Evolutionary conservation across 2,797 vertebrate species (phyloP).

Genomic region (Melanotaenia nigrans): DNA sequence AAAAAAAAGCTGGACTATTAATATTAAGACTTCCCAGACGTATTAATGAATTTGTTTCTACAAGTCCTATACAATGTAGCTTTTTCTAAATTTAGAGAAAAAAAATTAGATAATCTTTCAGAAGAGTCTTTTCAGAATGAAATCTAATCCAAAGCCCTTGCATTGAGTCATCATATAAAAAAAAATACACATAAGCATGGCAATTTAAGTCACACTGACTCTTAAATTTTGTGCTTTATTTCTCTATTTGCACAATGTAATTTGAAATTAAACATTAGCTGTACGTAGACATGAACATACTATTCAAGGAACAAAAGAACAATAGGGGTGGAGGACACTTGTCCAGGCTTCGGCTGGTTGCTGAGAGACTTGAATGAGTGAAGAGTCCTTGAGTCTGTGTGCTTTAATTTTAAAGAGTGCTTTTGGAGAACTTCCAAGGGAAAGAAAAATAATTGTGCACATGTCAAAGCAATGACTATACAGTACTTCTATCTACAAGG

Average conservation of each 20-base stretch:
- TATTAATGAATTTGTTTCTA: neutral
- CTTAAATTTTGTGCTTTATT: slow-evolving; percentile 9
- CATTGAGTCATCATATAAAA: neutral
- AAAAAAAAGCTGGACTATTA: neutral
- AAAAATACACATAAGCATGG: neutral
- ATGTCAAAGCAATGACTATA: slow-evolving; percentile 8
- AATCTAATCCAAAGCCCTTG: neutral
- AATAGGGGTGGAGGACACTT: neutral
- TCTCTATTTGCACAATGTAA: slow-evolving; percentile 40
- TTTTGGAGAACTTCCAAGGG: slow-evolving; percentile 36
- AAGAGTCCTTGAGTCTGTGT: slow-evolving; percentile 8
- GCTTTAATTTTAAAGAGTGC: slow-evolving; percentile 41
- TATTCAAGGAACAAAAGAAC: slow-evolving; percentile 35
- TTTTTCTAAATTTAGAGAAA: neutral
- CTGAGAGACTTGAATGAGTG: slow-evolving; percentile 5
- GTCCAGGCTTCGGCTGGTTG: slow-evolving; percentile 1
- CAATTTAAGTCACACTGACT: slow-evolving; percentile 15
- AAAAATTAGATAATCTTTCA: neutral
- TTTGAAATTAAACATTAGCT: slow-evolving; percentile 8
- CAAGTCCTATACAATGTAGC: neutral
- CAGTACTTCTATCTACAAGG: neutral
- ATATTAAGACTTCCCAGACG: neutral
- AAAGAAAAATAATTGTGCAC: slow-evolving; percentile 1
- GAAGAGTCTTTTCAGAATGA: neutral
- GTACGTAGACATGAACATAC: slow-evolving; percentile 10